phyloP scores from a whole-genome alignment of 2,113 vertebrate genomes.

The Stegastes partitus region DNA sequence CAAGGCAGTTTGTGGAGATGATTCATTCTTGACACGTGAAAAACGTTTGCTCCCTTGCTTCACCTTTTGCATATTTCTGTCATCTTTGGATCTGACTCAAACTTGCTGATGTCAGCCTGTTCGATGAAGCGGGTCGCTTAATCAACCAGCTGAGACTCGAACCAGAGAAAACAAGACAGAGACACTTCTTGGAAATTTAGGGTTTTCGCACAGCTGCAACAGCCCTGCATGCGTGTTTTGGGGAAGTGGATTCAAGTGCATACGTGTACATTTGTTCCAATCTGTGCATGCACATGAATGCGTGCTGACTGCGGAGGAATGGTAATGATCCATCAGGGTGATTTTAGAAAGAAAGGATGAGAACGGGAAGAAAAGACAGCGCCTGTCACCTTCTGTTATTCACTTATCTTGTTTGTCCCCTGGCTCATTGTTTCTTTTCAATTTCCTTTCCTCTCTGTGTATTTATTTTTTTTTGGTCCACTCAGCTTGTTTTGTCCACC shows the following conservation, averaged over 20 bases:
- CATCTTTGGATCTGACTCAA: constrained; percentile 17
- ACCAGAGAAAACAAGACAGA: constrained; percentile 8
- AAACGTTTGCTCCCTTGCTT: neutral
- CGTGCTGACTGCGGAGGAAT: constrained; percentile 27
- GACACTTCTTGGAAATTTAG: constrained; percentile 1
- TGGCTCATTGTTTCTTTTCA: neutral
- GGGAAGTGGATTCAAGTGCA: neutral
- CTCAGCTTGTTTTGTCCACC: constrained; percentile 41
- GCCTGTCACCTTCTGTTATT: constrained; percentile 19
- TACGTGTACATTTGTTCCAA: constrained; percentile 22
- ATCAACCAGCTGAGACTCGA: constrained; percentile 8
- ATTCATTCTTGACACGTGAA: constrained; percentile 1
- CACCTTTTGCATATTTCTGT: constrained; percentile 19
- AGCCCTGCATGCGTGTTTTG: neutral
- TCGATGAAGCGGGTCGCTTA: constrained; percentile 20
- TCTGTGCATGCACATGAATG: constrained; percentile 19
- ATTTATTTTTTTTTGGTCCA: neutral
- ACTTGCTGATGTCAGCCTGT: constrained; percentile 14
- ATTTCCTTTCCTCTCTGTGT: neutral
- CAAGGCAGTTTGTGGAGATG: neutral
- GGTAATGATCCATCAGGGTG: constrained; percentile 22
- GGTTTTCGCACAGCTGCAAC: constrained; percentile 1
- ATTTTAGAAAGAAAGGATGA: constrained; percentile 7
- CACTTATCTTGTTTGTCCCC: constrained; percentile 4
- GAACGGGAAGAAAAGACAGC: neutral